These are phyloP conservation scores for Hypotaenidia okinawae DNA, from an alignment of 2,797 vertebrate genomes.

Conservation along the genomic window DNA sequence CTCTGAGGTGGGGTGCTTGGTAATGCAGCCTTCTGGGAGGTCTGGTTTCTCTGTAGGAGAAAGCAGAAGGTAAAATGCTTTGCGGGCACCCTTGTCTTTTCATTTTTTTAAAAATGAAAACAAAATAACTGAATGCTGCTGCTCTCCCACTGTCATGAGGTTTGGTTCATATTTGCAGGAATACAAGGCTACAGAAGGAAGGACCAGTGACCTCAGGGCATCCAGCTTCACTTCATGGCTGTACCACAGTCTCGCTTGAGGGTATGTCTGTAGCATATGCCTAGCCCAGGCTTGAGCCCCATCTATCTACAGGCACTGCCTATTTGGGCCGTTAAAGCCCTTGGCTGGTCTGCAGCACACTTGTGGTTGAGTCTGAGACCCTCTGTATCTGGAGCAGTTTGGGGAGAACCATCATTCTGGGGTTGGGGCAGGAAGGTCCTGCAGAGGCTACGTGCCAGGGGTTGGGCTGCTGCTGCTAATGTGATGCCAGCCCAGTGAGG, in stretches of 20 bases:
- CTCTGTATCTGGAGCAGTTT: neutral
- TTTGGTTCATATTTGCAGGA: neutral
- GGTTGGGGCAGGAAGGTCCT: neutral
- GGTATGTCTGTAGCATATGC: neutral
- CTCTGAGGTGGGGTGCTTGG: neutral
- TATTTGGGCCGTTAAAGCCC: neutral
- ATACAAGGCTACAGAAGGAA: neutral
- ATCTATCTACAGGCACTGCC: neutral
- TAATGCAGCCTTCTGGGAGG: neutral
- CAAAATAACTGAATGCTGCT: neutral
- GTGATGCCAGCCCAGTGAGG: neutral
- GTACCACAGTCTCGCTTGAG: neutral
- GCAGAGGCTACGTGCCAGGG: neutral
- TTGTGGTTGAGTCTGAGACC: neutral
- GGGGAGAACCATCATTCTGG: neutral
- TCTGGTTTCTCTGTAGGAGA: neutral
- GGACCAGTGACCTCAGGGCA: neutral
- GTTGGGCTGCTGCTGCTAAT: neutral
- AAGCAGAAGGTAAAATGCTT: neutral
- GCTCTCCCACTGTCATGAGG: neutral
- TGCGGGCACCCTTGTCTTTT: neutral
- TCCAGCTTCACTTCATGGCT: neutral
- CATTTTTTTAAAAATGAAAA: neutral
- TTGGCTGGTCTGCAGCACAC: fast-evolving
- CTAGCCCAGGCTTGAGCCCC: neutral